Conservation (phyloP, 1,140 invertebrate genomes). For the Holotrichia oblita region DNA sequence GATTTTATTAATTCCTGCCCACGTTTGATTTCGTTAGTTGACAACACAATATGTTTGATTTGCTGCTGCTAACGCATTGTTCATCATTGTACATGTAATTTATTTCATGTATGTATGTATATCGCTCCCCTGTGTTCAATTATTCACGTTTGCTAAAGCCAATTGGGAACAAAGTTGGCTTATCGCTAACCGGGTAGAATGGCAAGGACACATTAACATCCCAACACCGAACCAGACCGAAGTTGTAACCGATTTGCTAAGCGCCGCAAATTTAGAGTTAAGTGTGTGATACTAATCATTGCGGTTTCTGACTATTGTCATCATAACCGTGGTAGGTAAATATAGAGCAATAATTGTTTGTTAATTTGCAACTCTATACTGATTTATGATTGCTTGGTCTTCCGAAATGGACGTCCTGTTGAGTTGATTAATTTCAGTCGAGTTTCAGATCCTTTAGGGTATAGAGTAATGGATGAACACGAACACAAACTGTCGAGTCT, state of each 20-base stretch:
- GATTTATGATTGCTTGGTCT: conserved; percentile 27
- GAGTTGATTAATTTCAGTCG: conserved; percentile 36
- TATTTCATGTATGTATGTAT: background rate
- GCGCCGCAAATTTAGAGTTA: conserved; percentile 21
- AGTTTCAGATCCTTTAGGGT: background rate
- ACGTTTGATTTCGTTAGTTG: too few relatives aligned
- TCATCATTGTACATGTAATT: background rate
- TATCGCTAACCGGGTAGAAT: background rate
- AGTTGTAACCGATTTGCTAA: conserved; percentile 2
- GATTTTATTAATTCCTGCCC: too few relatives aligned
- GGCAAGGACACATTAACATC: background rate
- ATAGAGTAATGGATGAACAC: background rate
- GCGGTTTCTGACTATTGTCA: conserved; percentile 15
- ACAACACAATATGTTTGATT: background rate
- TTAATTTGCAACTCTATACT: conserved; percentile 1
- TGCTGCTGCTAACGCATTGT: background rate
- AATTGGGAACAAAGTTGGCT: conserved; percentile 29
- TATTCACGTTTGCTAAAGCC: conserved; percentile 30
- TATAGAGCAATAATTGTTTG: conserved; percentile 30
- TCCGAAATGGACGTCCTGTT: background rate
- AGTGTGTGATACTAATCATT: conserved; percentile 6
- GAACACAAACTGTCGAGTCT: background rate
- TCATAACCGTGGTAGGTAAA: background rate
- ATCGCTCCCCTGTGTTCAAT: conserved; percentile 9
- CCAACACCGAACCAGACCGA: background rate